phyloP scores from a whole-genome alignment of 1,140 invertebrate genomes.

The Megathymus violae region DNA sequence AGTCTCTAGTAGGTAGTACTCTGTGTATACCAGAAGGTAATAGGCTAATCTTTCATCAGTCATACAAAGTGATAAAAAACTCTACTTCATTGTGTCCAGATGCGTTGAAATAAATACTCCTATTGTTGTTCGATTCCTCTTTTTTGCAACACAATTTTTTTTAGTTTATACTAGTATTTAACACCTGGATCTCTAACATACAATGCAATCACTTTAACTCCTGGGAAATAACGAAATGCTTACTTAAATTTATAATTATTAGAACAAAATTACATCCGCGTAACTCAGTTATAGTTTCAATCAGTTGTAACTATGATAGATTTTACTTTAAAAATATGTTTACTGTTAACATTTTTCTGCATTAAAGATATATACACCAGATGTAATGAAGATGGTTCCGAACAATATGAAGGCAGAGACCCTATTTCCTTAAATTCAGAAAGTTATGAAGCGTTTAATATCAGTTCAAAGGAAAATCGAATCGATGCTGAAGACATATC shows the following conservation, averaged over 20 bases:
- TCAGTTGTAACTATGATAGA: too few species aligned
- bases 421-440: conserved; percentile 40
- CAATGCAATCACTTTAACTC: too few species aligned
- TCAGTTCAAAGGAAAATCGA: conserved; percentile 27
- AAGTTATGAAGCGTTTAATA: conserved; percentile 42
- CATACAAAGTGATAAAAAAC: conserved; percentile 5
- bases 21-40: too few species aligned
- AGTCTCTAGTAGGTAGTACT: too few species aligned
- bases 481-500: conserved; percentile 15
- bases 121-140: conserved; percentile 17
- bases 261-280: too few species aligned
- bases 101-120: background rate
- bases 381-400: conserved; percentile 23
- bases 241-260: too few species aligned
- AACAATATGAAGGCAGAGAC: conserved; percentile 29
- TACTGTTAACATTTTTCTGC: background rate
- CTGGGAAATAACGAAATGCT: too few species aligned
- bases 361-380: conserved; percentile 20
- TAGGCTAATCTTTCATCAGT: background rate
- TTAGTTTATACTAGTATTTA: conserved; percentile 22
- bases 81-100: conserved; percentile 12
- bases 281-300: too few species aligned
- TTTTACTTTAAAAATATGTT: too few species aligned
- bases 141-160: conserved; percentile 12
- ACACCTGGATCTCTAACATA: conserved; percentile 25